Evolutionary conservation across 2,888 invertebrate genomes (phyloP).

Genomic region (Melipona bicolor): DNA sequence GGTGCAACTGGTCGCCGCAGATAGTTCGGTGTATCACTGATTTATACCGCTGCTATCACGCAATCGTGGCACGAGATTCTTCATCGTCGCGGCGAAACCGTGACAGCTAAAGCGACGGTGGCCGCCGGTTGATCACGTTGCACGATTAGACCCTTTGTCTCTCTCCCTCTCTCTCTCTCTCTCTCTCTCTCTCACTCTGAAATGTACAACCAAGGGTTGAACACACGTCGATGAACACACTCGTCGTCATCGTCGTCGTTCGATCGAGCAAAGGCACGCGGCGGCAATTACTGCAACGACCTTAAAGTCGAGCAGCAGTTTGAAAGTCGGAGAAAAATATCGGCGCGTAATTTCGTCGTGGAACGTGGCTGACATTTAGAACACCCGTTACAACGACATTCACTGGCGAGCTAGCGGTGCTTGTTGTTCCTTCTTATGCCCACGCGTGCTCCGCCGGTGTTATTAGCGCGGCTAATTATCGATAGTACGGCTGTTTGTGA

Average conservation of each 20-base stretch:
- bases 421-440: constrained; percentile 10
- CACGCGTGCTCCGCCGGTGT: constrained; percentile 37
- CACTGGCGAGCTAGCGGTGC: constrained; percentile 42
- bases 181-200: constrained; percentile 7
- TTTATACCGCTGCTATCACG: background rate
- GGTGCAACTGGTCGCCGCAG: background rate
- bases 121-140: constrained; percentile 23
- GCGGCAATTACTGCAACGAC: constrained; percentile 60
- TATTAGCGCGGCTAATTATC: constrained; percentile 72
- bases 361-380: constrained; percentile 75
- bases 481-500: constrained; percentile 59
- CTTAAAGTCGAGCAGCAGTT: constrained; percentile 60
- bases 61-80: constrained; percentile 26
- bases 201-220: constrained; percentile 16
- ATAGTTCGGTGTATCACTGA: constrained; percentile 25
- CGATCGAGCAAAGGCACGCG: constrained; percentile 35
- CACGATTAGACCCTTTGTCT: constrained; percentile 53
- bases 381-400: constrained; percentile 72
- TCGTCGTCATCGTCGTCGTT: constrained; percentile 18
- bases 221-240: constrained; percentile 42
- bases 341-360: constrained; percentile 66
- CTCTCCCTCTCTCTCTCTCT: background rate
- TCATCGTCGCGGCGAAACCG: constrained; percentile 5
- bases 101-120: constrained; percentile 2
- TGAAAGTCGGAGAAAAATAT: constrained; percentile 63